Evolutionary conservation across 2,888 invertebrate genomes (phyloP), one percentile per base, ranked within the genome.

Genomic region (Baccha elongata): DNA sequence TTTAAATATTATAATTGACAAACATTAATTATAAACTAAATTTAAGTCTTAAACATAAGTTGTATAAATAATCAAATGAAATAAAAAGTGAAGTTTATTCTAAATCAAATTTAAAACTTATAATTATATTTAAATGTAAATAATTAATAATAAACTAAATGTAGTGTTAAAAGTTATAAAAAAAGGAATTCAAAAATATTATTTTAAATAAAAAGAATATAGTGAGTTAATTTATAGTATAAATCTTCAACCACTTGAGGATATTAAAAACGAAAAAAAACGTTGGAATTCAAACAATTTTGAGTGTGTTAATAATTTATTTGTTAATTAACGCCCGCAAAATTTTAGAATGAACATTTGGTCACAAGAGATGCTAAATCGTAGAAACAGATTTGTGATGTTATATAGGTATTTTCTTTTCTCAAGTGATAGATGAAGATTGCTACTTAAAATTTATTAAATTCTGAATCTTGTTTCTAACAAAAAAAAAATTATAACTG

Each of bases 21-120:
- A 44, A 35, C 23, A 37, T 29, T 15, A 48, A 44, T 13, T 32
- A 44, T 32, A 48, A 55, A 58, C 32, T 65, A 68, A 29, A 40
- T 44, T 40, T 60, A 60, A 60, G 29, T 29, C 3, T 46, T 71
- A 37, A 67, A 35, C n/a, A 60, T 73, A 78, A 72, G 64, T 68
- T 78, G 76, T 76, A 78, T 68, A 83, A 72, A 83, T 67, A 78
- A n/a, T 65, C 71, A 65, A n/a, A n/a, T 74, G 46, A 64, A 37
- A 15, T 23, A 29, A 7, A 74, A 69, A 83, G 78, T 55, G 78
- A 78, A 72, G 62, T 83, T 76, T 58, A 83, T 83, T 83, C 83
- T 83, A 83, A 83, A 83, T 78, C 37, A 68, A 71, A 75, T 32
- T 44, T n/a, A 26, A 53, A 19, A 29, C 52, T 58, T 50, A 23